phyloP scores from a whole-genome alignment of 2,888 invertebrate species.

The Nesidiocoris tenuis region DNA sequence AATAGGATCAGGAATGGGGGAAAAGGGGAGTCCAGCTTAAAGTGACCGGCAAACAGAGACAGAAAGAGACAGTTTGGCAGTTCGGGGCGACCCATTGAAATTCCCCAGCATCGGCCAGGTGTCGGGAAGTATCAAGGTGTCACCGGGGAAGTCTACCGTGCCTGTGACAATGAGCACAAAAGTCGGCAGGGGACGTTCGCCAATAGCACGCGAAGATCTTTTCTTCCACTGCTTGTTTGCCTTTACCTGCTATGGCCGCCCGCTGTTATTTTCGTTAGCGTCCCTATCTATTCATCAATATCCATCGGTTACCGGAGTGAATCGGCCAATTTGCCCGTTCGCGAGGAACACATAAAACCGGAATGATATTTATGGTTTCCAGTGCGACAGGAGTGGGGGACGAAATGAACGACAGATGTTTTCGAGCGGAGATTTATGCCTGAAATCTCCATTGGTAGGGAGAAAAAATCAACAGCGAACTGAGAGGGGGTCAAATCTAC shows the following conservation, averaged over 20 bases:
- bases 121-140: not conserved
- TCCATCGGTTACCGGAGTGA: not conserved
- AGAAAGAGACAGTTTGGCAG: not conserved
- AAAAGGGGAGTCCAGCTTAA: not conserved
- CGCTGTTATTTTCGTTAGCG: constrained; percentile 12
- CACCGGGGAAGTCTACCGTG: not conserved
- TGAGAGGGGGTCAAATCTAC: not conserved
- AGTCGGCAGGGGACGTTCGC: constrained; percentile 5
- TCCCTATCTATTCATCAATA: constrained; percentile 1
- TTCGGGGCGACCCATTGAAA: not conserved
- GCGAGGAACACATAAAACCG: constrained; percentile 24
- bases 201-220: constrained; percentile 23
- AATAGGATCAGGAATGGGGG: not conserved
- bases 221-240: constrained; percentile 25
- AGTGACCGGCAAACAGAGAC: not conserved
- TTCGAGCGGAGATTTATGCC: constrained; percentile 15
- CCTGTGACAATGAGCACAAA: not conserved
- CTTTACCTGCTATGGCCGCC: constrained; percentile 23
- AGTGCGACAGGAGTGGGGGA: constrained; percentile 17
- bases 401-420: constrained; percentile 27
- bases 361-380: constrained; percentile 18
- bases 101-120: not conserved
- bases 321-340: constrained; percentile 38
- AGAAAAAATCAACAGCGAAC: not conserved
- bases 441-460: not conserved